Base-by-base conservation (phyloP, 2,888 invertebrate species). In the Leucoma salicis region DNA sequence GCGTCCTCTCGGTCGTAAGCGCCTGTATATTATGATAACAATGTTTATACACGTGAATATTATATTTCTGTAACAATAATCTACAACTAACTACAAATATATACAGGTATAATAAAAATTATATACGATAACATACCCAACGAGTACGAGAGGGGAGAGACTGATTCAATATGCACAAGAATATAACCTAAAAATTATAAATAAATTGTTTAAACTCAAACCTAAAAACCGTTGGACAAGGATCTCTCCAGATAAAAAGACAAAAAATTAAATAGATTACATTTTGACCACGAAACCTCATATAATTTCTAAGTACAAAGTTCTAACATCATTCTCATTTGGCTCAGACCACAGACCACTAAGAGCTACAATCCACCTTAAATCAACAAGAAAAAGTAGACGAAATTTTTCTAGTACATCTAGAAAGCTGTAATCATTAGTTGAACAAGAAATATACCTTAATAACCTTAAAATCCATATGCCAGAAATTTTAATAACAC, bases 1-100 rank as follows among this genome's bases (percentile, higher is more conserved):
- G 59, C 62, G 39, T 82, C 82, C 12, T 84, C 85, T n/a, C 66
- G 74, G 25, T 85, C 86, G 50, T 70, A 86, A 1, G 65, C 66
- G 60, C 86, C 86, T 86, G 73, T 11, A 46, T 35, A 42, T n/a
- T n/a, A 25, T 3, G 7, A 13, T 28, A 8, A 29, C 7, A 29
- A n/a, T 27, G n/a, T 7, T 5, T 27, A 27, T 2, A 27, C 11
- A 27, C 21, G 6, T 21, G 1, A 8, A 21, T 21, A 21, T 5
- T n/a, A n/a, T n/a, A n/a, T n/a, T n/a, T n/a, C n/a, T n/a, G n/a
- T n/a, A n/a, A n/a, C n/a, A n/a, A n/a, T n/a, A n/a, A n/a, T n/a
- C n/a, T n/a, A n/a, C n/a, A n/a, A n/a, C n/a, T n/a, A n/a, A n/a
- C n/a, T n/a, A n/a, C n/a, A n/a, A n/a, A n/a, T n/a, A n/a, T n/a